Conservation (phyloP, 92 coral and sea anemone genomes). For the Palythoa heliodiscus region DNA sequence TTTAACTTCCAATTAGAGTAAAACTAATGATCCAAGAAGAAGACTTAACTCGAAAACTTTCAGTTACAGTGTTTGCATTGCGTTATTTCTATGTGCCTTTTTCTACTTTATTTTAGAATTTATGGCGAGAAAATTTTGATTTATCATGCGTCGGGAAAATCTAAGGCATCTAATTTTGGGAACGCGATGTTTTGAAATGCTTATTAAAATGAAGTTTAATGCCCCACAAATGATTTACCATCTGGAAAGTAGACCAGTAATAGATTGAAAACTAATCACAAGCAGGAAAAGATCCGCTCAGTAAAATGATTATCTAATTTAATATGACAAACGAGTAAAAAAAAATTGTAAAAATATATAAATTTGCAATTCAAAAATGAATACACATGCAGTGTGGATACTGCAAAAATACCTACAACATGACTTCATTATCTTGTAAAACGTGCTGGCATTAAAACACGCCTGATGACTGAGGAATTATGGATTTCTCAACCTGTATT, state of each 20-base stretch:
- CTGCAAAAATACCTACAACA: conserved; percentile 6
- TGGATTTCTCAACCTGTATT: background rate
- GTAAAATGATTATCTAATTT: conserved; percentile 34
- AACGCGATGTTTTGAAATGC: background rate
- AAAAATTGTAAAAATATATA: background rate
- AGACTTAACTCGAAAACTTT: background rate
- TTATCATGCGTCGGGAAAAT: background rate
- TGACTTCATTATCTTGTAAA: conserved; percentile 15
- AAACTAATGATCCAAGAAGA: conserved; percentile 2
- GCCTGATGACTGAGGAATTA: background rate
- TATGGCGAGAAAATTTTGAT: background rate
- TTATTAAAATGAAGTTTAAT: conserved; percentile 32
- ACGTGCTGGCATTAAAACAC: background rate
- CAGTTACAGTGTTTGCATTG: background rate
- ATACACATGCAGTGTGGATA: conserved; percentile 19
- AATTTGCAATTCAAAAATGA: conserved; percentile 34
- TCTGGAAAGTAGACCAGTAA: conserved; percentile 33
- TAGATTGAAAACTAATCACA: conserved; percentile 25
- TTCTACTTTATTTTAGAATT: background rate
- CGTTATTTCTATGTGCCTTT: background rate
- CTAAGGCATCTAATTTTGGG: background rate
- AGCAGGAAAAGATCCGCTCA: background rate
- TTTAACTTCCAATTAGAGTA: conserved; percentile 22
- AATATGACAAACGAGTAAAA: conserved; percentile 23
- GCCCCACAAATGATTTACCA: conserved; percentile 27